Base-by-base conservation (phyloP, 2,113 vertebrate species). In the Neolamprologus variostigma region DNA sequence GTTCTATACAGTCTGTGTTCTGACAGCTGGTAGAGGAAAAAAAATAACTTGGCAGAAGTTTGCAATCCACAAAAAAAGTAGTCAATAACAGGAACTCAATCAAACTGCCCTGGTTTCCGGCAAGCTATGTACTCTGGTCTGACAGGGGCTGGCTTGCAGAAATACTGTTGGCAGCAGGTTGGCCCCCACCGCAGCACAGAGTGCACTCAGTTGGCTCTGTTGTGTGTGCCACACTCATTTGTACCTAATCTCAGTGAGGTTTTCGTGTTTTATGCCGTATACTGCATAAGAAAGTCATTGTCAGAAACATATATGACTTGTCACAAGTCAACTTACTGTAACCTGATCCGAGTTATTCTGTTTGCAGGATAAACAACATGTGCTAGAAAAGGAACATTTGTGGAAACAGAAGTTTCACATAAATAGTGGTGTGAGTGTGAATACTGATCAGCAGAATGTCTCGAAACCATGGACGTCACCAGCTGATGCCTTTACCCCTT, bases 11-110 rank as follows among this genome's bases (percentile, higher is more conserved):
- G 93, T 92, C 93, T 95, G 90, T 86, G 87, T 86, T 94, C 93
- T 94, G 93, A 94, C 93, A 94, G 93, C 93, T 94, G 93, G 94
- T 92, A 89, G 84, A 86, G 83, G 78, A 5, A 28, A 51, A 84
- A 93, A 94, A 91, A 89, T 80, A 95, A 93, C 90, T 91, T 95
- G 93, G 95, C 94, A 94, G 84, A 95, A 94, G 93, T 82, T 84
- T 87, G 88, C 89, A 59, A 90, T 83, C 55, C 61, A 59, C 90
- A 93, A 91, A 93, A 94, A 93, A 92, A 92, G 90, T 95, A 97
- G 97, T 97, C 97, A 98, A 97, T 97, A 98, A 97, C 97, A 98
- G 98, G 98, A 98, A 98, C 96, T 98, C 94, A 95, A 96, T 97
- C 97, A 97, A 98, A 98, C 97, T 97, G 97, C 95, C 89, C 97